Conservation (phyloP, 2,797 vertebrate genomes). For the Hirundo rustica region DNA sequence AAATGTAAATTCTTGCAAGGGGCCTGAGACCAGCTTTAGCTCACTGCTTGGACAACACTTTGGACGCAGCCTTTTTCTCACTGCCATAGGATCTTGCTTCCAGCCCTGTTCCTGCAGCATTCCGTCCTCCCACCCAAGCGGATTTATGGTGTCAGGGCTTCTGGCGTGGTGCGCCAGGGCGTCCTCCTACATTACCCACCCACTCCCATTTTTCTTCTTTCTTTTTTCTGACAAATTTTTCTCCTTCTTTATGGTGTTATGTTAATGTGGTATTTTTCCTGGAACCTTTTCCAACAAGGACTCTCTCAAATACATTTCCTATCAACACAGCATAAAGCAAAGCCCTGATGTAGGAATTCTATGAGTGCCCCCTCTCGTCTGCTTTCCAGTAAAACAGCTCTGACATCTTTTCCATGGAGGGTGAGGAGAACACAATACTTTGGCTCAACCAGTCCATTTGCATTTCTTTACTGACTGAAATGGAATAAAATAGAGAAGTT, state of each 20-base stretch:
- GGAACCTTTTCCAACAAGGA: background rate
- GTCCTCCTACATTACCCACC: background rate
- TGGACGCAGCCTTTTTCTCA: background rate
- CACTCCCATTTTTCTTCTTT: background rate
- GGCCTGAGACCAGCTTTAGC: background rate
- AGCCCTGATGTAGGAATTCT: constrained; percentile 41
- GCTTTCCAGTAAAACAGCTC: constrained; percentile 24
- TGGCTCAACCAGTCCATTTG: background rate
- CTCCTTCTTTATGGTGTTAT: background rate
- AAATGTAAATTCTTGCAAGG: background rate
- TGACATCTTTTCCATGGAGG: background rate
- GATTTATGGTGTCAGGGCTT: background rate
- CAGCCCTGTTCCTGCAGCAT: background rate
- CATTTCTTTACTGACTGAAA: background rate
- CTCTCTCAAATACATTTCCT: background rate
- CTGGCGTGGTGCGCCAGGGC: rapidly evolving
- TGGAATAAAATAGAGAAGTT: background rate
- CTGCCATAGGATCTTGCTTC: background rate
- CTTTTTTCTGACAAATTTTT: background rate
- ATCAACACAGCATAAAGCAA: background rate
- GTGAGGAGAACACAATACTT: background rate
- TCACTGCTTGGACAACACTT: background rate
- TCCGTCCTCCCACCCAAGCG: background rate
- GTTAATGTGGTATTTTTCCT: background rate
- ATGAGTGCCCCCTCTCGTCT: constrained; percentile 72